phyloP scores from a whole-genome alignment of 23 tunicate genomes.

The Halocynthia aurantium region DNA sequence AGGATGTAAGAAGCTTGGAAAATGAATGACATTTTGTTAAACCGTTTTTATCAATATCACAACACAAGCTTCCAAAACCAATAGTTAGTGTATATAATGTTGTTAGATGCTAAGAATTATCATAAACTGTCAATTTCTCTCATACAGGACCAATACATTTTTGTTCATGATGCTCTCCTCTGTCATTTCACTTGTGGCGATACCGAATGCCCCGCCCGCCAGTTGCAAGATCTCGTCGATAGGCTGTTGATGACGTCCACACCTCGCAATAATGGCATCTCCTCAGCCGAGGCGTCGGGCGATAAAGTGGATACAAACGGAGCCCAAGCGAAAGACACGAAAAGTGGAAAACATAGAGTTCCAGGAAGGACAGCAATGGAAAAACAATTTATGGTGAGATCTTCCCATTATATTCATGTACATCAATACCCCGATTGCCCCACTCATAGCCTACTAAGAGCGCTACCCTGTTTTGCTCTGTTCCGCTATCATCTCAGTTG shows the following conservation, averaged over 20 bases:
- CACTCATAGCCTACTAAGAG: too few relatives aligned
- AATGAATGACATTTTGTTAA: too few relatives aligned
- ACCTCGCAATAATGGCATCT: background rate
- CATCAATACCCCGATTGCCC: too few relatives aligned
- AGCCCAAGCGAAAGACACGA: background rate
- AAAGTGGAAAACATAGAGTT: conserved; percentile 14
- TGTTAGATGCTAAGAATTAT: background rate
- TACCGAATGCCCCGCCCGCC: conserved; percentile 45
- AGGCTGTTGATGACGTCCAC: background rate
- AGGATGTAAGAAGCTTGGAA: too few relatives aligned
- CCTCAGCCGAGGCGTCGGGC: background rate
- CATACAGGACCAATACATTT: conserved; percentile 77
- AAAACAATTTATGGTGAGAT: conserved; percentile 60
- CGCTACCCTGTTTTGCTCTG: too few relatives aligned
- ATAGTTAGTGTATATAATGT: too few relatives aligned
- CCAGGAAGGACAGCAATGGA: conserved; percentile 33
- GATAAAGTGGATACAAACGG: background rate
- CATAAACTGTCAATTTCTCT: background rate
- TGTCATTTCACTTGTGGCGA: conserved; percentile 60
- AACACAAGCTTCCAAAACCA: too few relatives aligned
- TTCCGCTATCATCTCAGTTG: too few relatives aligned
- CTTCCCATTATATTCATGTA: too few relatives aligned
- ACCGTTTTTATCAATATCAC: too few relatives aligned
- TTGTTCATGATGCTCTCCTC: conserved; percentile 78
- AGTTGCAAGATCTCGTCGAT: conserved; percentile 37